Base-by-base conservation (phyloP, 2,888 invertebrate species). In the Habroteleia sp. region DNA sequence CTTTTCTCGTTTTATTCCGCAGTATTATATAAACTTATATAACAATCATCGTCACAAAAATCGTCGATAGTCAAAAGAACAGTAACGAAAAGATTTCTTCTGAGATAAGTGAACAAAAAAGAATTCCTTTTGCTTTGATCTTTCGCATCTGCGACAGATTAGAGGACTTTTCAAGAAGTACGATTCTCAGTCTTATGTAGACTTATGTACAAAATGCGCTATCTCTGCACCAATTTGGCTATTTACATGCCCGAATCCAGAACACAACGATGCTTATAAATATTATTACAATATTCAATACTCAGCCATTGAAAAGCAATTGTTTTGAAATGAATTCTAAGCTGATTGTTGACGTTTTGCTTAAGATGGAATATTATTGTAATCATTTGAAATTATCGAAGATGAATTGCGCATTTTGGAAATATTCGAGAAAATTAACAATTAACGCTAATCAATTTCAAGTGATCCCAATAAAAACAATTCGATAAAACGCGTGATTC, bases 171-270 rank as follows among this genome's bases (percentile, higher is more conserved):
- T 56, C 20, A 54, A 20, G 41, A 72, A 72, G 63, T 56, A 71
- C 39, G 39, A 54, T 62, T 62, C 39, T 72, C 71, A 72, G 71
- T 63, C 63, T 72, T 72, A 27, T 72, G 8, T 46, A 72, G 72
- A 72, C 72, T 48, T 72, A 63, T 72, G 63, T 72, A 72, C 72
- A 72, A 72, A 71, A 72, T 35, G 52, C 68, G 60, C 60, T 42
- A 50, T 33, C 58, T 23, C 56, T 56, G 62, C 56, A 71, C 56
- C 62, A 39, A 41, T 63, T 41, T 68, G 16, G 13, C 54, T 71
- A 71, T 71, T 54, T 71, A 71, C 71, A 71, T 3, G 1, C 6
- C 7, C 27, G 23, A 62, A 62, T 54, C 69, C 60, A 56, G 35
- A 48, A 62, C 52, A 37, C 16, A 1, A 17, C 7, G n/a, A 7